phyloP scores from a whole-genome alignment of 2,888 invertebrate species.

The Dilophus febrilis region DNA sequence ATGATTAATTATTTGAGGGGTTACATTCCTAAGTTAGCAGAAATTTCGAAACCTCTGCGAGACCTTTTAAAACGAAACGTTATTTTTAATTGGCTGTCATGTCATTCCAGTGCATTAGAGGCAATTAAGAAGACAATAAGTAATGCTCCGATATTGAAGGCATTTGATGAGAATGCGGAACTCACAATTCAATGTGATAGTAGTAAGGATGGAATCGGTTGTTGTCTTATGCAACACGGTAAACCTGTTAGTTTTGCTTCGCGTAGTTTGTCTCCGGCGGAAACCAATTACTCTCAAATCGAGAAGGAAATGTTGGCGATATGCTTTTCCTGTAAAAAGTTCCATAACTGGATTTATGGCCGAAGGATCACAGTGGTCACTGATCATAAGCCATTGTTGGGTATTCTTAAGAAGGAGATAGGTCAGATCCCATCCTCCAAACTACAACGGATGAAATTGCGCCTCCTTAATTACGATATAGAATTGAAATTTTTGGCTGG shows the following conservation, averaged over 20 bases:
- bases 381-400: constrained; percentile 11
- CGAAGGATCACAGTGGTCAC: constrained; percentile 5
- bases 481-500: constrained; percentile 11
- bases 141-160: constrained; percentile 8
- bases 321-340: constrained; percentile 11
- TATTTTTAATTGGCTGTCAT: constrained; percentile 10
- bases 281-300: constrained; percentile 10
- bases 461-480: constrained; percentile 11
- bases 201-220: constrained; percentile 5
- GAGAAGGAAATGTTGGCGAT: constrained; percentile 12
- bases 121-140: constrained; percentile 13
- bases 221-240: constrained; percentile 3
- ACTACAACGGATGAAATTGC: constrained; percentile 10
- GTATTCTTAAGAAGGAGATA: constrained; percentile 9
- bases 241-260: constrained; percentile 9
- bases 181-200: constrained; percentile 1
- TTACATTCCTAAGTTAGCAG: constrained; percentile 8
- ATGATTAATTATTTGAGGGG: constrained; percentile 7
- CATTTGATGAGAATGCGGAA: constrained; percentile 1
- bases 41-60: constrained; percentile 3
- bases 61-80: constrained; percentile 14
- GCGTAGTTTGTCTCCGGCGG: constrained; percentile 8
- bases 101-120: constrained; percentile 11
- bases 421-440: constrained; percentile 6
- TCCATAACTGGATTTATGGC: constrained; percentile 12